These are phyloP conservation scores for Trilocha varians DNA, from an alignment of 2,888 invertebrate species.

Conservation along the genomic window DNA sequence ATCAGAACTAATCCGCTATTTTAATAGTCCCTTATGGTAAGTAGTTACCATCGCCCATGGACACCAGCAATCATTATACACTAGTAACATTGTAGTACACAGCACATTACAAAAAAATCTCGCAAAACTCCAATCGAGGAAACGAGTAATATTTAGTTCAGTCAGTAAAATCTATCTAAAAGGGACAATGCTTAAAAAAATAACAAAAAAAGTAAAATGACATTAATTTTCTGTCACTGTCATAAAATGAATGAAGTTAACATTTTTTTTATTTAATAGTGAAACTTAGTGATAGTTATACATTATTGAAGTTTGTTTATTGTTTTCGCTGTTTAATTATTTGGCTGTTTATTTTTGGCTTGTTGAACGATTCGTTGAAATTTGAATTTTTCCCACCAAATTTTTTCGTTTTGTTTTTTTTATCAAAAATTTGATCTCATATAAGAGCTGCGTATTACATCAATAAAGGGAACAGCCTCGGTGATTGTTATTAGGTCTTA, in stretches of 20 bases:
- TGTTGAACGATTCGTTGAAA: conserved; percentile 50
- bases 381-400: conserved; percentile 39
- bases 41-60: too few species aligned
- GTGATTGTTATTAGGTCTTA: conserved; percentile 57
- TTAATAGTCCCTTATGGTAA: too few species aligned
- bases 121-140: too few species aligned
- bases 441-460: conserved; percentile 60
- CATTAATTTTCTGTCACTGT: neutral
- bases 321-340: conserved; percentile 71
- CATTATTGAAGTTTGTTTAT: conserved; percentile 58
- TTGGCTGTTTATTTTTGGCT: conserved; percentile 45
- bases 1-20: too few species aligned
- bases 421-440: conserved; percentile 67
- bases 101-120: too few species aligned
- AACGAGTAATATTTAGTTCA: too few species aligned
- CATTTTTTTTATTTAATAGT: conserved; percentile 28
- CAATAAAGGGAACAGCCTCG: conserved; percentile 49
- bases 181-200: too few species aligned
- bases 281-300: conserved; percentile 64
- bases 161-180: too few species aligned
- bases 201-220: neutral
- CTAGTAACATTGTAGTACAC: too few species aligned
- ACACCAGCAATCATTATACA: too few species aligned
- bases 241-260: neutral
- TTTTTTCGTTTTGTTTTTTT: conserved; percentile 39